Conservation (phyloP, 2,797 vertebrate genomes). For the Pteropus rufus region DNA sequence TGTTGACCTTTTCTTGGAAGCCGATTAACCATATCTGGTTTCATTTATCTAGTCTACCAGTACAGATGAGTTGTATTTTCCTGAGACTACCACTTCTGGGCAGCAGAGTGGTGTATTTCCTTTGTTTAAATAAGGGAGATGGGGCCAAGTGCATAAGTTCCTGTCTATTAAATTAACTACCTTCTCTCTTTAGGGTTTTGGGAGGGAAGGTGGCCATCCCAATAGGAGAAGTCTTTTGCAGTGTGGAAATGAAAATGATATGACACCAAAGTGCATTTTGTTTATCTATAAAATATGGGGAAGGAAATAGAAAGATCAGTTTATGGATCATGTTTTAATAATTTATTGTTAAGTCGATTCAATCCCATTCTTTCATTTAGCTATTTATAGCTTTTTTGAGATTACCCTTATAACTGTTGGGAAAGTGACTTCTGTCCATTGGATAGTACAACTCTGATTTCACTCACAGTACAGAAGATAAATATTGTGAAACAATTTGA, state of each 20-base stretch:
- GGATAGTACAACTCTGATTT: constrained; percentile 18
- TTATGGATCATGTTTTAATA: constrained; percentile 43
- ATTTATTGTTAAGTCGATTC: constrained; percentile 16
- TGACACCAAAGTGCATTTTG: neutral
- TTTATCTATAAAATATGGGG: constrained; percentile 13
- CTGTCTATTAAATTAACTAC: neutral
- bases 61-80: neutral
- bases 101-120: neutral
- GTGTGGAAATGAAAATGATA: constrained; percentile 5
- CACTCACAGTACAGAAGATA: neutral
- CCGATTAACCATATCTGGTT: neutral
- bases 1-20: constrained; percentile 27
- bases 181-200: constrained; percentile 8
- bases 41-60: neutral
- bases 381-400: neutral
- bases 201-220: neutral
- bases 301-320: constrained; percentile 5
- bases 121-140: neutral
- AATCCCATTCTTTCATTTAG: neutral
- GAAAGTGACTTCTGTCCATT: constrained; percentile 14
- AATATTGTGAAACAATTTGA: constrained; percentile 24
- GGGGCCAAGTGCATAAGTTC: neutral
- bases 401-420: constrained; percentile 17
- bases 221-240: neutral
- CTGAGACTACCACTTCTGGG: neutral